phyloP scores from a whole-genome alignment of 2,888 invertebrate genomes.

The Listrodromus nycthemerus region DNA sequence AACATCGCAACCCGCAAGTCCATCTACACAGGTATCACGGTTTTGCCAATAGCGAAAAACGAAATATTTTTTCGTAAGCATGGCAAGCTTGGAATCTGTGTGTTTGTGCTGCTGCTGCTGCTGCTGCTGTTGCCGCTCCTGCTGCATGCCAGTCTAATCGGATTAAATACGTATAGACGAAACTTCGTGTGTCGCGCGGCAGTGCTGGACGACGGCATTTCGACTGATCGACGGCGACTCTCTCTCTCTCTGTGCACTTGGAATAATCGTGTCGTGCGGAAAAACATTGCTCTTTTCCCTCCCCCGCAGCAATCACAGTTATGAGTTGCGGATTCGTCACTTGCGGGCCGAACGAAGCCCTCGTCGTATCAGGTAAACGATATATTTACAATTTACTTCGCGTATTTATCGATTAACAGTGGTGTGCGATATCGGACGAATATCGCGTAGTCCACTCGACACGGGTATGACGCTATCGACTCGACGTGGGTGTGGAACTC shows the following conservation, averaged over 20 bases:
- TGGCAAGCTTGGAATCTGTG: neutral
- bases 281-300: constrained; percentile 5
- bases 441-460: neutral
- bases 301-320: constrained; percentile 54
- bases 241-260: too few relatives aligned
- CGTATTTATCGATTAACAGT: neutral
- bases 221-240: too few relatives aligned
- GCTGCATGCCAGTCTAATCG: neutral
- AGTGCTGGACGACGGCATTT: constrained; percentile 3
- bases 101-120: neutral
- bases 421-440: neutral
- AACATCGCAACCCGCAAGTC: neutral
- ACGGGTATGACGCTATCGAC: neutral
- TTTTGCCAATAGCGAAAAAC: neutral
- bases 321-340: constrained; percentile 97
- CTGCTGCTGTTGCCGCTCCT: too few relatives aligned
- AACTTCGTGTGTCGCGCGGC: neutral
- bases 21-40: neutral
- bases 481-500: constrained; percentile 42
- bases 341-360: constrained; percentile 97
- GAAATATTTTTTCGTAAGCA: neutral
- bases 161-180: constrained; percentile 2
- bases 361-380: constrained; percentile 94
- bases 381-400: neutral
- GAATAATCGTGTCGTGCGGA: constrained; percentile 22